Base-by-base conservation (phyloP, 2,113 vertebrate genomes). In the Nannobrachium achirus region DNA sequence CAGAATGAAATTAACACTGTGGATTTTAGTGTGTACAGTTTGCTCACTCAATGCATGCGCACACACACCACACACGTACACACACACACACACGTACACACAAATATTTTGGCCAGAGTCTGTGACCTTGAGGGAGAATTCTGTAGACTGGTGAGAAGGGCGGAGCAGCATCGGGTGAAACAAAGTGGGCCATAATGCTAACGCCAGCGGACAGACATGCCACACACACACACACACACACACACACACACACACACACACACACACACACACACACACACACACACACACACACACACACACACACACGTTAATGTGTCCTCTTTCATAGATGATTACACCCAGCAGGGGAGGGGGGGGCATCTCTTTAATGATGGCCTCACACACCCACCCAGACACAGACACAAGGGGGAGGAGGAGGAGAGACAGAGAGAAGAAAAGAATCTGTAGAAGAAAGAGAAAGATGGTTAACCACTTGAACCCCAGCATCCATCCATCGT, bases 261-360 rank as follows among this genome's bases (percentile, higher is more conserved):
- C 25, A 13, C 61, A 41, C 48, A 11, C 48, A 11, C n/a, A 25
- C 9, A 39, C 50, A 33, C 57, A 48, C 69, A 33, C 57, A 58
- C 75, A 65, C 64, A 62, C 60, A 45, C 58, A 70, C 57, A 52
- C 46, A 69, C 56, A 61, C 19, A 49, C 20, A 39, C 42, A 68
- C 20, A 48, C 53, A 86, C 70, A 80, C 48, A 78, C 81, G 82
- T 87, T 88, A 89, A 89, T 88, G 84, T 86, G 82, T 81, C 79
- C 83, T 82, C 83, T 90, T 92, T 91, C 87, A 87, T 86, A 90
- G 85, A 86, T 89, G 89, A 92, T 92, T 90, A 91, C 83, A 86
- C 91, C 76, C 89, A 91, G 91, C 89, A 89, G 84, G 25, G 25
- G 89, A 79, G 66, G n/a, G 73, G 71, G 84, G 84, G 68, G 82